Conservation (phyloP, 2,888 invertebrate genomes). For the Fissipunctia ypsillon region DNA sequence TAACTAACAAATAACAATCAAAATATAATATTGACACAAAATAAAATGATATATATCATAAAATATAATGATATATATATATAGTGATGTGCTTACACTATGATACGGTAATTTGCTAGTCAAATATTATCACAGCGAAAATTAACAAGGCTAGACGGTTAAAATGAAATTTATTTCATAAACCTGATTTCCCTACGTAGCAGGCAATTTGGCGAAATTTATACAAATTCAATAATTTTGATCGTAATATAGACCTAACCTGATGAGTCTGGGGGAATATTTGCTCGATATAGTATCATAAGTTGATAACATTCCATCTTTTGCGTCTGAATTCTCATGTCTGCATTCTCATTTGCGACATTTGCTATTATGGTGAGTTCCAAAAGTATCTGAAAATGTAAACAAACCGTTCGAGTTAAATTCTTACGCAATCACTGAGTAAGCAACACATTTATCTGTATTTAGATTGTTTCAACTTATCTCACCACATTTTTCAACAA, state of each 20-base stretch:
- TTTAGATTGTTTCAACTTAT: too few species aligned
- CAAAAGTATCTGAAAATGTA: neutral
- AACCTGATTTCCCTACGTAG: constrained; percentile 43
- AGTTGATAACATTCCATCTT: constrained; percentile 6
- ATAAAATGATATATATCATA: too few species aligned
- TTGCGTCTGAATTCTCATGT: neutral
- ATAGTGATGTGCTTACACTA: too few species aligned
- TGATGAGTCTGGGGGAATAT: constrained; percentile 43
- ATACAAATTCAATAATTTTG: constrained; percentile 58
- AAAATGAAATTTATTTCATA: constrained; percentile 53
- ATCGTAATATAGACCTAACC: constrained; percentile 39
- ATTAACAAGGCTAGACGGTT: constrained; percentile 10
- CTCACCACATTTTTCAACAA: neutral
- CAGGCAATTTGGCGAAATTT: constrained; percentile 56
- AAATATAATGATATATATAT: too few species aligned
- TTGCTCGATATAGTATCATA: neutral
- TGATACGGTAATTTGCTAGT: too few species aligned
- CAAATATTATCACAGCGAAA: neutral
- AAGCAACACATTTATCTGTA: neutral
- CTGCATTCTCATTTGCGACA: neutral
- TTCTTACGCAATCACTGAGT: neutral
- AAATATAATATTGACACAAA: too few species aligned
- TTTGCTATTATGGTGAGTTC: neutral
- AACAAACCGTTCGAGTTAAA: neutral
- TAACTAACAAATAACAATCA: too few species aligned